Conservation (phyloP, 2,888 invertebrate genomes). For the Poecilus cupreus region DNA sequence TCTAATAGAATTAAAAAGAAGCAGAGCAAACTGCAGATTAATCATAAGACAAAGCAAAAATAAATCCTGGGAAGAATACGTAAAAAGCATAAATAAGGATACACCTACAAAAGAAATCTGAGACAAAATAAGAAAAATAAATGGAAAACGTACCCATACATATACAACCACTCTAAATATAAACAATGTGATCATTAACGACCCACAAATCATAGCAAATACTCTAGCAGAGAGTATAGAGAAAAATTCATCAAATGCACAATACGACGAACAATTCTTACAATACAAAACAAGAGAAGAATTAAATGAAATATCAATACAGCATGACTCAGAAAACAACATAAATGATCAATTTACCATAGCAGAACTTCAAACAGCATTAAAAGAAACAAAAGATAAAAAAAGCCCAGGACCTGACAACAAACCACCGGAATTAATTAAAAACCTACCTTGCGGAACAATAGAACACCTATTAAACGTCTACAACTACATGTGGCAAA, state of each 20-base stretch:
- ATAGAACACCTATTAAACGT: background rate
- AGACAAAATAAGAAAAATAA: constrained; percentile 2
- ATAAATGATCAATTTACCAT: background rate
- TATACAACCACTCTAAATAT: background rate
- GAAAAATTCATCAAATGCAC: background rate
- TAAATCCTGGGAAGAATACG: background rate
- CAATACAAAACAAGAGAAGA: background rate
- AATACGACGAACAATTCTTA: background rate
- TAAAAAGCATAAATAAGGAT: background rate
- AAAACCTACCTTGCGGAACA: background rate
- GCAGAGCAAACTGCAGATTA: background rate
- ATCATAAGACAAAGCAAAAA: constrained; percentile 3
- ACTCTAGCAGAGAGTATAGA: background rate
- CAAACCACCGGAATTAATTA: background rate
- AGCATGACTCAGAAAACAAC: background rate
- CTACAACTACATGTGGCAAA: background rate
- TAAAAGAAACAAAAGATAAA: background rate
- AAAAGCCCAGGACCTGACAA: background rate
- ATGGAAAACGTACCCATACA: background rate
- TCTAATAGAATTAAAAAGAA: background rate
- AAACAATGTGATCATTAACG: background rate
- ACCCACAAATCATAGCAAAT: background rate
- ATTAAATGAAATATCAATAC: background rate
- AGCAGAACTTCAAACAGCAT: background rate
- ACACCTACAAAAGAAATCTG: background rate